Percentiles rank a stretch among this genome's conserved stretches.
phyloP scores from a whole-genome alignment of 1,140 invertebrate genomes.

The Ephestia elutella region DNA sequence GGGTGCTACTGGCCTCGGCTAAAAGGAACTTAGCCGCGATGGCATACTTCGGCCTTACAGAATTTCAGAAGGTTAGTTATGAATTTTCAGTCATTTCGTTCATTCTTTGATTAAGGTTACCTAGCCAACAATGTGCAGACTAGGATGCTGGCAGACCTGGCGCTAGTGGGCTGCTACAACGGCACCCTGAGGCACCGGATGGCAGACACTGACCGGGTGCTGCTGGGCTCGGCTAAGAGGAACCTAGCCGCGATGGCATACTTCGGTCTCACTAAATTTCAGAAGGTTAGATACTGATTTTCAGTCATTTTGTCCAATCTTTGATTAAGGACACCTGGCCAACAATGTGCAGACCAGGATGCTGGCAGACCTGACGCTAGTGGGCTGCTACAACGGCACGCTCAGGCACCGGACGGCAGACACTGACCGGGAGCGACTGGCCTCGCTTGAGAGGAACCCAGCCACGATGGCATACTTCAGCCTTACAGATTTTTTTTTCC shows the following conservation, averaged over 20 bases:
- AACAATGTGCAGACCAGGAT: conserved; percentile 98
- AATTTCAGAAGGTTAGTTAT: conserved; percentile 89
- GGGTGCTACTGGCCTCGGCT: conserved; percentile 93
- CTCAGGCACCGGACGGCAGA: conserved; percentile 87
- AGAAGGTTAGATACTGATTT: conserved; percentile 85
- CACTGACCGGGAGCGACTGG: conserved; percentile 92
- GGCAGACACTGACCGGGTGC: conserved; percentile 91
- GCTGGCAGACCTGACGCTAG: conserved; percentile 94
- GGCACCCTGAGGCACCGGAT: conserved; percentile 84
- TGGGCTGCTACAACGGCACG: conserved; percentile 95
- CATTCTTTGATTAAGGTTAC: conserved; percentile 65
- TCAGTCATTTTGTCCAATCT: too few relatives aligned
- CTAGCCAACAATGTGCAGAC: conserved; percentile 97
- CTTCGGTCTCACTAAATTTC: conserved; percentile 97
- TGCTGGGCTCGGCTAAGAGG: conserved; percentile 94
- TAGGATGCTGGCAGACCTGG: conserved; percentile 96
- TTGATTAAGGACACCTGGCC: conserved; percentile 82
- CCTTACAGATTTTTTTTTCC: conserved; percentile 96
- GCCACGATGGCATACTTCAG: conserved; percentile 97
- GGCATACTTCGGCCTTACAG: conserved; percentile 98
- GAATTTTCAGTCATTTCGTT: too few relatives aligned
- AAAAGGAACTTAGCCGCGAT: conserved; percentile 95
- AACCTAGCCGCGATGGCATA: conserved; percentile 97
- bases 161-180: conserved; percentile 96
- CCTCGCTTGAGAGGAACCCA: conserved; percentile 96